Evolutionary conservation across 2,113 vertebrate genomes (phyloP).

Genomic region (Podilymbus podiceps): DNA sequence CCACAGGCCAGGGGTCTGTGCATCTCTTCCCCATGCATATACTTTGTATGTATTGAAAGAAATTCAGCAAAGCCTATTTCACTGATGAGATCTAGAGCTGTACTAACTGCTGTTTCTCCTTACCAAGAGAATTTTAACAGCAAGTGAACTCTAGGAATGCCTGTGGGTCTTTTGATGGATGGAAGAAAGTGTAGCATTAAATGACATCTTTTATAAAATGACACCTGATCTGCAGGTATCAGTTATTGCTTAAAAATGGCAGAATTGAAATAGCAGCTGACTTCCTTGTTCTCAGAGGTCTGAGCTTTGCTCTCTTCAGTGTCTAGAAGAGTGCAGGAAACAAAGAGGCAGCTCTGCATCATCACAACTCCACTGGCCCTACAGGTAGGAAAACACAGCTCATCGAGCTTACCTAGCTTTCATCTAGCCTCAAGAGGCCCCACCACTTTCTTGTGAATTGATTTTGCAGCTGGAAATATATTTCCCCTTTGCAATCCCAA

Average conservation of each 20-base stretch:
- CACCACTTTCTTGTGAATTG: not conserved
- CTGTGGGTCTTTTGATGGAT: not conserved
- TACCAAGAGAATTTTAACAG: not conserved
- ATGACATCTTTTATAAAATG: not conserved
- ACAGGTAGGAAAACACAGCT: not conserved
- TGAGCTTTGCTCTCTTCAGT: not conserved
- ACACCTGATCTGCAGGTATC: not conserved
- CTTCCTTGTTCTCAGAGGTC: not conserved
- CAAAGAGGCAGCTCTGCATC: not conserved
- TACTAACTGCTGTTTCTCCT: not conserved
- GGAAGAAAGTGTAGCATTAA: not conserved
- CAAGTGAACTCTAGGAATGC: not conserved
- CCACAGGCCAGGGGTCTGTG: not conserved
- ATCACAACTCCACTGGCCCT: not conserved
- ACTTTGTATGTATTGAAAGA: not conserved
- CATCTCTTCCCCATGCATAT: not conserved
- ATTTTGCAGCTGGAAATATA: not conserved
- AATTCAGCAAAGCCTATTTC: not conserved
- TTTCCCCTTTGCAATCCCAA: not conserved
- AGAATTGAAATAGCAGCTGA: not conserved
- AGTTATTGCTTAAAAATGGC: not conserved
- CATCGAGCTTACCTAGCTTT: not conserved
- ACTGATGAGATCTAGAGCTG: not conserved
- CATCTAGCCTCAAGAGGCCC: not conserved
- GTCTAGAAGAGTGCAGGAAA: not conserved